A percentile compares a stretch with the other conserved stretches of the same genome.
phyloP scores from a whole-genome alignment of 2,113 vertebrate genomes.

The Isurus oxyrinchus region DNA sequence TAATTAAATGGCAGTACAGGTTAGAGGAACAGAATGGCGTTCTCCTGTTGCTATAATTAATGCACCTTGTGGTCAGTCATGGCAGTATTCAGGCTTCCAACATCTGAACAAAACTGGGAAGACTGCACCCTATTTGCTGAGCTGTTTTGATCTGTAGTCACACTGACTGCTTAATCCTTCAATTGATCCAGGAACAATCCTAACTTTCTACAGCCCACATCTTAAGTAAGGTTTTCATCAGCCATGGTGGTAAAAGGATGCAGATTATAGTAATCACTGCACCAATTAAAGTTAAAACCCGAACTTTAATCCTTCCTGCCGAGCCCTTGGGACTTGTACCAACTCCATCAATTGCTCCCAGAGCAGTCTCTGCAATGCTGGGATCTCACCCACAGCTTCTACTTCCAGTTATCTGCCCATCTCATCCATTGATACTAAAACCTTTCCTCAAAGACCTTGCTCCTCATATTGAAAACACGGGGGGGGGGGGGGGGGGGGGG shows the following conservation, averaged over 20 bases:
- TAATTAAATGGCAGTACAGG: background rate
- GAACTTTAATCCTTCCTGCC: background rate
- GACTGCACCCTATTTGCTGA: background rate
- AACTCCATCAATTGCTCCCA: background rate
- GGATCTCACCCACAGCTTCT: background rate
- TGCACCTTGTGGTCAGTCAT: background rate
- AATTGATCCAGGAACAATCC: background rate
- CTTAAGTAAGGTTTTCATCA: background rate
- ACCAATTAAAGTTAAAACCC: background rate
- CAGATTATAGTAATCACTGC: background rate
- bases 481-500: background rate
- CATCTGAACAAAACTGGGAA: background rate
- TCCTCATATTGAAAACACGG: background rate
- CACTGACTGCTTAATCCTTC: background rate
- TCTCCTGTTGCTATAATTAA: background rate
- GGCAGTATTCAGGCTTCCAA: background rate
- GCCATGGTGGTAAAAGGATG: background rate
- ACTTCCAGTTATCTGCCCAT: background rate
- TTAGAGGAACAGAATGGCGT: background rate
- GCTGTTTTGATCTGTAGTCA: background rate
- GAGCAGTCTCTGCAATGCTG: background rate
- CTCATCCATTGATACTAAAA: background rate
- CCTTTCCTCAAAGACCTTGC: background rate
- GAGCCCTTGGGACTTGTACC: background rate
- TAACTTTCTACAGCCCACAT: background rate